phyloP scores from a whole-genome alignment of 2,797 vertebrate genomes.

The Sebastolobus alascanus region DNA sequence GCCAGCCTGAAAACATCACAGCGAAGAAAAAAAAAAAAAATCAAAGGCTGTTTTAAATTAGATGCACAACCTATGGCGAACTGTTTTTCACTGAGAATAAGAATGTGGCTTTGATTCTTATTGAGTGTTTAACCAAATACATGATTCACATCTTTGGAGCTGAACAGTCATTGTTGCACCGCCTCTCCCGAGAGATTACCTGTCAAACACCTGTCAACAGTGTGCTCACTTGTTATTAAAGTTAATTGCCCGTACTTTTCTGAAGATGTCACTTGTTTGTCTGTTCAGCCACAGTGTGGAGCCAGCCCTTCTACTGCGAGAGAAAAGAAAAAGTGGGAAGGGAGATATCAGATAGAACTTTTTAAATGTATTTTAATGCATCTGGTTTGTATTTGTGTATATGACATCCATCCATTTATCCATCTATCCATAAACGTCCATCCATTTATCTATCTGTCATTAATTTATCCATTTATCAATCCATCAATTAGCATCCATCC shows the following conservation, averaged over 20 bases:
- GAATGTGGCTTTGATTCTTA: conserved; percentile 5
- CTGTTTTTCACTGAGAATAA: conserved; percentile 25
- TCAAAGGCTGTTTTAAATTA: conserved; percentile 62
- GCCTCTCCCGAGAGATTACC: conserved; percentile 25
- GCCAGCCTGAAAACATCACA: conserved; percentile 46
- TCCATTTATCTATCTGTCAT: too few species aligned
- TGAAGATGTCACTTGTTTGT: conserved; percentile 21
- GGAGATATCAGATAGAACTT: neutral
- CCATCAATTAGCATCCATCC: neutral
- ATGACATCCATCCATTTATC: neutral
- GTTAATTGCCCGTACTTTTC: conserved; percentile 41
- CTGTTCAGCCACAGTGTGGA: conserved; percentile 1
- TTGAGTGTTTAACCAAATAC: neutral
- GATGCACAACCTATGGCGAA: conserved; percentile 17
- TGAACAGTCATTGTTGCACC: neutral
- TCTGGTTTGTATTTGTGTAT: neutral
- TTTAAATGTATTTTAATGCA: neutral
- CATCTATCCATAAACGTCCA: neutral
- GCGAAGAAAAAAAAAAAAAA: neutral
- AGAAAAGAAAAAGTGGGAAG: neutral
- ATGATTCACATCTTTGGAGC: neutral
- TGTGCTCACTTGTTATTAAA: conserved; percentile 12
- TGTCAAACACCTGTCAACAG: conserved; percentile 22
- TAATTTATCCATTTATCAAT: too few species aligned
- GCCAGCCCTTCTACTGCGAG: neutral